These are phyloP conservation scores for Caenorhabditis sp. DNA, from an alignment of 2,888 invertebrate genomes.

Conservation along the genomic window DNA sequence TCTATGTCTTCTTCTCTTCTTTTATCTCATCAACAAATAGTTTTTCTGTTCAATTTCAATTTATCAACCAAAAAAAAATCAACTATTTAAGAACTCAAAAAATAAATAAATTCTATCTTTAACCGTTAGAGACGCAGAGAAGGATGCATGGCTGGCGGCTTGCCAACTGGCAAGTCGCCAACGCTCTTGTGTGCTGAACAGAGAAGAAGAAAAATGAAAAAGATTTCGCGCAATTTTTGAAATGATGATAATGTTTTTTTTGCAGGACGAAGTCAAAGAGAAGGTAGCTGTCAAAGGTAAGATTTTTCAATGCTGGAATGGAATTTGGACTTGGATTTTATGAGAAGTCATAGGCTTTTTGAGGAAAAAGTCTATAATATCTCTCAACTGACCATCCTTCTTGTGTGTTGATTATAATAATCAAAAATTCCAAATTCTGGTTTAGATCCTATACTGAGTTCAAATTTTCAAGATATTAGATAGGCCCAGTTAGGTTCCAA, in stretches of 20 bases:
- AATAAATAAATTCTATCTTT: not conserved
- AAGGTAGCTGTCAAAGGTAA: slow-evolving; percentile 44
- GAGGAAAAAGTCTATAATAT: no score
- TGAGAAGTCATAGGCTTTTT: no score
- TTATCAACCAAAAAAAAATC: not conserved
- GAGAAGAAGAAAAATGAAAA: not conserved
- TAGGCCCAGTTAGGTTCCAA: no score
- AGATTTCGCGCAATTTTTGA: not conserved
- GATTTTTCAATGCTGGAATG: not conserved
- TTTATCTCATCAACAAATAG: not conserved
- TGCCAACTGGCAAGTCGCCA: slow-evolving; percentile 13
- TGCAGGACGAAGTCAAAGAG: slow-evolving; percentile 48
- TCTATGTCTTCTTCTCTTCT: not conserved
- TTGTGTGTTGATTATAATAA: no score
- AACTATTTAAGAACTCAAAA: not conserved
- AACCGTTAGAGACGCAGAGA: slow-evolving; percentile 5
- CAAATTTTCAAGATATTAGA: no score
- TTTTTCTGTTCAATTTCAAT: not conserved
- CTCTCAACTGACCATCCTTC: no score
- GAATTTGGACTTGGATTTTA: no score
- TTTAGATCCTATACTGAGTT: no score
- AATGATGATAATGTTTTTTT: slow-evolving; percentile 11
- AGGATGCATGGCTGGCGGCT: slow-evolving; percentile 1
- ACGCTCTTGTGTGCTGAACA: not conserved
- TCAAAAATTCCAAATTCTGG: no score